Percentiles rank a stretch among this genome's conserved stretches.
Evolutionary conservation across 2,113 vertebrate species (phyloP).

Genomic region (Chelonoidis abingdonii): DNA sequence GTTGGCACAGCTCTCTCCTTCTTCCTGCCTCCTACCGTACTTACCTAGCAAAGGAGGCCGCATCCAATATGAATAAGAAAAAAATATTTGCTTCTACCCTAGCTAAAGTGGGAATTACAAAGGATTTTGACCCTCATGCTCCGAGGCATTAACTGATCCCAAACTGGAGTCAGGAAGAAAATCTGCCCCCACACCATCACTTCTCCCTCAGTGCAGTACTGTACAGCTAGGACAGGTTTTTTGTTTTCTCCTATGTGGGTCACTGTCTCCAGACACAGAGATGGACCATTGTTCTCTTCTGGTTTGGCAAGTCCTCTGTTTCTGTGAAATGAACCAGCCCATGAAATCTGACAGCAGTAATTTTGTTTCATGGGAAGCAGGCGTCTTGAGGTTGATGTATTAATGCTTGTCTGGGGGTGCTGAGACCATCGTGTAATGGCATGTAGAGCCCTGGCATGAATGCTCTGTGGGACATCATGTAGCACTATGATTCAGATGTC

Average conservation of each 20-base stretch:
- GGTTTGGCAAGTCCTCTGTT: not conserved
- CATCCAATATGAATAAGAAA: too few relatives aligned
- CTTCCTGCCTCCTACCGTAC: accelerated
- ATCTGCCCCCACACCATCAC: not conserved
- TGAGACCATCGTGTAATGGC: not conserved
- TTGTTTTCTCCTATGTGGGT: not conserved
- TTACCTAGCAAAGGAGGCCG: not conserved
- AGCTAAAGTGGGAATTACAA: not conserved
- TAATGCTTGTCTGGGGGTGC: not conserved
- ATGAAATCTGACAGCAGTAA: not conserved
- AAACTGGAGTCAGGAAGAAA: not conserved
- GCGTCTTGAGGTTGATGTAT: not conserved
- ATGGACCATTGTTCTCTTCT: not conserved
- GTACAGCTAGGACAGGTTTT: not conserved
- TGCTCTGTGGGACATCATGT: not conserved
- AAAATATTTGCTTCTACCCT: not conserved
- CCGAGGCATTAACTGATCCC: accelerated
- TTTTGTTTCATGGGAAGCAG: conserved; percentile 3
- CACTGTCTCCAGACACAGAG: not conserved
- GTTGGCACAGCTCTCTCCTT: not conserved
- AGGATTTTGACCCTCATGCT: not conserved
- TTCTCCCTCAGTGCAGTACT: not conserved
- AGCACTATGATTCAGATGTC: not conserved
- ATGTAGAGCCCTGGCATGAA: not conserved
- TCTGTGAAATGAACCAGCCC: not conserved